A percentile compares a stretch with the other conserved stretches of the same genome.
Evolutionary conservation across 2,113 vertebrate species (phyloP).

Genomic region (Engystomops pustulosus): DNA sequence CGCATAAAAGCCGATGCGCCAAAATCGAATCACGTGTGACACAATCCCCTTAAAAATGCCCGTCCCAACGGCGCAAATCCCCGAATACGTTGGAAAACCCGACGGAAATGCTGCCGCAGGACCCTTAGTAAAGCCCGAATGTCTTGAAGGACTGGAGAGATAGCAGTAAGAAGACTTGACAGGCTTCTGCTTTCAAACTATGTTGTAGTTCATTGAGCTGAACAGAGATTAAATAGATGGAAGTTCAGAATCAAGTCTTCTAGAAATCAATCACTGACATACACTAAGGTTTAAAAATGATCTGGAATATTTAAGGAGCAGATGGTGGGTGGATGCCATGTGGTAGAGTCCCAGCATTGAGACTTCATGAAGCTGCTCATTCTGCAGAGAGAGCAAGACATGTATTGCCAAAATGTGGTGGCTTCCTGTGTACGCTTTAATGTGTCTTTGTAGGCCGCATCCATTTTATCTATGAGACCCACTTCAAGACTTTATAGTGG

Average conservation of each 20-base stretch:
- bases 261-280: neutral
- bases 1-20: too few relatives aligned
- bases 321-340: neutral
- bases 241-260: neutral
- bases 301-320: neutral
- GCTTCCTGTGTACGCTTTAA: neutral
- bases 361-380: neutral
- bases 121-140: too few relatives aligned
- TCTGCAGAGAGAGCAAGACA: neutral
- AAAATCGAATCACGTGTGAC: too few relatives aligned
- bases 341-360: neutral
- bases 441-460: neutral
- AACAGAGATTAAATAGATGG: conserved; percentile 2
- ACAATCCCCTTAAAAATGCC: too few relatives aligned
- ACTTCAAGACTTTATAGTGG: too few relatives aligned
- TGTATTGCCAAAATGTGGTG: neutral
- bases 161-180: neutral
- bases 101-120: too few relatives aligned
- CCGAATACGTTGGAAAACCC: too few relatives aligned
- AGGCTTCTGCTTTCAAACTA: neutral
- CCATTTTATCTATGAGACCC: too few relatives aligned
- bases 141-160: neutral
- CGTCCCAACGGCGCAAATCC: too few relatives aligned
- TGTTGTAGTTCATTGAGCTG: conserved; percentile 2
- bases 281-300: neutral